Evolutionary conservation across 2,888 invertebrate species (phyloP).

Genomic region (Hypomecis atomaria): DNA sequence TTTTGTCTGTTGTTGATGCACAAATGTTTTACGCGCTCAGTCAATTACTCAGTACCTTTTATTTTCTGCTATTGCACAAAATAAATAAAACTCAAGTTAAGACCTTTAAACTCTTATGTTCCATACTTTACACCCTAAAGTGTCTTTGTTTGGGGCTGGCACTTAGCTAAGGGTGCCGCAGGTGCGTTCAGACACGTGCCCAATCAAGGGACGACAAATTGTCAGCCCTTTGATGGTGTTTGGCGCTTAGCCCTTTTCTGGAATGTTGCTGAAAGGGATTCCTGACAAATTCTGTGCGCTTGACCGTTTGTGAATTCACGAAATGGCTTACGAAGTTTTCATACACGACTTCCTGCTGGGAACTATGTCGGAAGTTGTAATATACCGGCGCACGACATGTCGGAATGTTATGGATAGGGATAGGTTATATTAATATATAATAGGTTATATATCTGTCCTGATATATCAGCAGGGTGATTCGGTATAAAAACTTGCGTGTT

Average conservation of each 20-base stretch:
- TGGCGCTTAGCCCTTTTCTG: conserved; percentile 54
- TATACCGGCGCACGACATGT: not conserved
- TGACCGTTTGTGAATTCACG: conserved; percentile 21
- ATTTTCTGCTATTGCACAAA: too few species aligned
- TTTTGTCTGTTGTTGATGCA: too few species aligned
- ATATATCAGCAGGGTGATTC: too few species aligned
- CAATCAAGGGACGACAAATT: conserved; percentile 78
- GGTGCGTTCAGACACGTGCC: conserved; percentile 67
- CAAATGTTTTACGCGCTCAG: too few species aligned
- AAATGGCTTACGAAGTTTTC: conserved; percentile 19
- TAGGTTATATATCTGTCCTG: too few species aligned
- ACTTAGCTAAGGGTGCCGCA: conserved; percentile 71
- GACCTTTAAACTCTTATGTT: conserved; percentile 2
- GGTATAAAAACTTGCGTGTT: too few species aligned
- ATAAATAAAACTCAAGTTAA: too few species aligned
- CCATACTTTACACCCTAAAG: conserved; percentile 43
- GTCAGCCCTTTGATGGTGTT: conserved; percentile 76
- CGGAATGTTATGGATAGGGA: not conserved
- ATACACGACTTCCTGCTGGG: conserved; percentile 10
- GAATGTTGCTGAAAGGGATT: conserved; percentile 46
- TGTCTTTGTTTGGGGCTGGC: conserved; percentile 73
- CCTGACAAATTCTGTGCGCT: conserved; percentile 24
- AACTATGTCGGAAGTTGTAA: not conserved
- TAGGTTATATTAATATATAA: not conserved
- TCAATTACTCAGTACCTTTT: too few species aligned